Evolutionary conservation across 2,888 invertebrate species (phyloP), one percentile per base, ranked within the genome.

Genomic region (Athetis lepigone): DNA sequence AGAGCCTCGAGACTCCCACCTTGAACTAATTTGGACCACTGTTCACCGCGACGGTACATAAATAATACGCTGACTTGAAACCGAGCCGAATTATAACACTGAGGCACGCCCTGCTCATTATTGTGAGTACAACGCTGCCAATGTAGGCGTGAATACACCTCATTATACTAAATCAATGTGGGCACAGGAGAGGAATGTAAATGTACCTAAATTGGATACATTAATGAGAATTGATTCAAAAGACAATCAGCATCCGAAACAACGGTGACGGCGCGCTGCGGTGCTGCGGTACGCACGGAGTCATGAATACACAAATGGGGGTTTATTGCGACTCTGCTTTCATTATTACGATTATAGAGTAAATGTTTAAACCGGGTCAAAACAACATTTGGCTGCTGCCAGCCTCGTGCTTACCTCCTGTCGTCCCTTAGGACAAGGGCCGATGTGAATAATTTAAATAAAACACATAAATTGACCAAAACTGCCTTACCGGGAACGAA

Each of bases 301-400:
- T 90, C 89, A 91, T 90, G 87, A 90, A 91, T 91, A 90, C 83
- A 86, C 87, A 91, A 89, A 88, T 85, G 77, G 74, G 59, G 73
- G 77, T 86, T 88, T 88, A 87, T 88, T 84, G 85, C 75, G 77
- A 73, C 84, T 79, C 82, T 76, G 79, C 79, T 82, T 85, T 81
- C 82, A 82, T 84, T 84, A 82, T 83, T 74, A 81, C 75, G 72
- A 65, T 81, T 83, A 76, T 73, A 68, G 81, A 85, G 76, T 81
- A 74, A 82, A 84, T 83, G 77, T 81, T 82, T 70, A 80, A 82
- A 83, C 65, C 78, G 39, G 61, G 79, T 57, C 70, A 56, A 65
- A 75, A 72, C 59, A 77, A 72, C 62, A 76, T 64, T 83, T 73
- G 60, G 64, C 56, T 66, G 60, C 52, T 21, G 40, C 68, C 60